phyloP scores from a whole-genome alignment of 2,113 vertebrate species.

The Pantherophis guttatus region DNA sequence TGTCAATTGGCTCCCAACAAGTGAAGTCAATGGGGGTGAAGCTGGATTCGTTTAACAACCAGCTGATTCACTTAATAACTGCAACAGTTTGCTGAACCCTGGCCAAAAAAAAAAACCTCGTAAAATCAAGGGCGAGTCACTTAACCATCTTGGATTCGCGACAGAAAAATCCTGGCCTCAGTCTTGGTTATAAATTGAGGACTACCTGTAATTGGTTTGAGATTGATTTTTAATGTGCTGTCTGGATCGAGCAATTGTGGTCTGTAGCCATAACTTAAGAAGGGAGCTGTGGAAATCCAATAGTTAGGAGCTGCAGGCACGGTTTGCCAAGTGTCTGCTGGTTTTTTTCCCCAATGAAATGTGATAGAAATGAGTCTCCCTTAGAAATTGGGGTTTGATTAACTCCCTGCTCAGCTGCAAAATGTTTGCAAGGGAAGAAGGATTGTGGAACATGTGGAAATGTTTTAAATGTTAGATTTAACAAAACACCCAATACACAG shows the following conservation, averaged over 20 bases:
- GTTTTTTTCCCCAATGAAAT: background rate
- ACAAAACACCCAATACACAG: background rate
- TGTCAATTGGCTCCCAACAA: background rate
- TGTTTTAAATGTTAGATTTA: background rate
- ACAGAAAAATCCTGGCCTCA: background rate
- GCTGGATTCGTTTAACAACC: background rate
- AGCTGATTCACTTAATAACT: background rate
- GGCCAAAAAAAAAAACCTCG: background rate
- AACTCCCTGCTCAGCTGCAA: background rate
- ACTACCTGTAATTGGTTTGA: background rate
- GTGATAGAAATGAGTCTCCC: background rate
- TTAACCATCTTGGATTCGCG: no score
- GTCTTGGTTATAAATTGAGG: background rate
- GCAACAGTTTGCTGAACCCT: background rate
- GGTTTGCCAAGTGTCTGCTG: background rate
- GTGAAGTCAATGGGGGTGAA: background rate
- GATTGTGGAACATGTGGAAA: background rate
- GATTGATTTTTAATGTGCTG: background rate
- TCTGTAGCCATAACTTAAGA: background rate
- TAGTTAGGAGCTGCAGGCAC: background rate
- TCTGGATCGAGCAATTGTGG: background rate
- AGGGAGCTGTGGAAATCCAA: background rate
- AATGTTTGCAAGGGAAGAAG: background rate
- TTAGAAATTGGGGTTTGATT: background rate
- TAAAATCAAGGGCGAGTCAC: background rate